Evolutionary conservation across 1,140 invertebrate genomes (phyloP), one percentile per base, ranked within the genome.

Genomic region (Drosophila nannoptera): DNA sequence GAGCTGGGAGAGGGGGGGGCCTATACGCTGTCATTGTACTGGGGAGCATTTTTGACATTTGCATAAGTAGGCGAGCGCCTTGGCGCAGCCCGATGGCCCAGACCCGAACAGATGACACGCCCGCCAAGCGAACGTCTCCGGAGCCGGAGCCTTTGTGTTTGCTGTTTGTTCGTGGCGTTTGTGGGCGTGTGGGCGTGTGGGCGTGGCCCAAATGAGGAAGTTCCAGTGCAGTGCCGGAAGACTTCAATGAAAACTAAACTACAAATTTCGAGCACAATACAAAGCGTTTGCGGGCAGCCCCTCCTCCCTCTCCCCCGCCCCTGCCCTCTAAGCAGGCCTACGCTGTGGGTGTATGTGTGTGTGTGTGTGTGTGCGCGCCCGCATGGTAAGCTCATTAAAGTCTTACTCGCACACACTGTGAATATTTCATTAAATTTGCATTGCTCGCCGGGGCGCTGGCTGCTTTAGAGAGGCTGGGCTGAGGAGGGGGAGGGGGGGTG

Each of bases 41-140:
- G 52, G 58, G 36, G 54, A 75, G 73, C 58, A 72, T 75, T 75
- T 75, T 72, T 72, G 63, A 75, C 63, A 75, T 75, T 75, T 75
- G 69, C 69, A 72, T 72, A 75, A 72, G 73, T 67, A 71, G 69
- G 61, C 67, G 49, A 56, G 33, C 40, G 49, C 33, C 56, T 46
- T 61, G 48, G 29, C 33, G 12, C 22, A 40, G 48, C 48, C 46
- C 32, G 12, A 58, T 45, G 31, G 40, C 31, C 40, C 54, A 33
- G 52, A 42, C 52, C 52, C 52, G 38, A 35, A 29, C 16, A 16
- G 4, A 50, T 48, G 35, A 31, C 48, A 16, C 9, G 33, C 31
- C 31, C 31, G 9, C 22, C 7, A 31, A 9, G 35, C 46, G 4
- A 48, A 16, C 43, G 53, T 32, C 29, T 64, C 48, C n/a, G 12